These are phyloP conservation scores for Herpetotheres cachinnans DNA, from an alignment of 2,113 vertebrate genomes.

Conservation along the genomic window DNA sequence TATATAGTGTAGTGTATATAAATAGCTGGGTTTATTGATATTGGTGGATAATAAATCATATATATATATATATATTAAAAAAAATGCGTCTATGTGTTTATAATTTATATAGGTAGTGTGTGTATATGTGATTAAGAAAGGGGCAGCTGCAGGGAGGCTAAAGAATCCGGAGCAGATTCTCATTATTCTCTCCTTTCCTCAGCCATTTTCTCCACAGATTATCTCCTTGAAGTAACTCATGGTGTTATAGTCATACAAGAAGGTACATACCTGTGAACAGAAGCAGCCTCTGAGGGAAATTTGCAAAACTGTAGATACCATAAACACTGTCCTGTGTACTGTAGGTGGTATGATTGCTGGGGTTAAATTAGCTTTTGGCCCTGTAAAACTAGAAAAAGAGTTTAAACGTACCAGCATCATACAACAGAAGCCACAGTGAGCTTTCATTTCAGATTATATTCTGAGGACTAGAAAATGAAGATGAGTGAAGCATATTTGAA, in stretches of 20 bases:
- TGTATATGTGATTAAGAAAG: not conserved
- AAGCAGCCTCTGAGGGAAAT: not conserved
- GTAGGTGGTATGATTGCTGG: not conserved
- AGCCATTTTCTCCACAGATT: not conserved
- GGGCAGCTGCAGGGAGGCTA: not conserved
- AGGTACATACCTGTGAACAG: not conserved
- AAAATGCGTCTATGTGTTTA: not conserved
- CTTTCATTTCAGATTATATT: not conserved
- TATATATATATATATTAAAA: not conserved
- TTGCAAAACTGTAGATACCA: not conserved
- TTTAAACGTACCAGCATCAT: not conserved
- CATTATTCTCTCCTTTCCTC: not conserved
- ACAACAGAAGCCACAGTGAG: not conserved
- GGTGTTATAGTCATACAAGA: not conserved
- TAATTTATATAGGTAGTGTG: not conserved
- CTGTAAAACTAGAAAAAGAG: not conserved
- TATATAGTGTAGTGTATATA: not conserved
- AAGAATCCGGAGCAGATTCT: not conserved
- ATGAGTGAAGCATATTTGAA: not conserved
- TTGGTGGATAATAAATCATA: not conserved
- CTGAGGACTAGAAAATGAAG: not conserved
- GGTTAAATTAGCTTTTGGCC: not conserved
- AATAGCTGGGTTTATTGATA: not conserved
- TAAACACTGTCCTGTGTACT: not conserved
- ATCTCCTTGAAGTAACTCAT: not conserved